Evolutionary conservation across 2,888 invertebrate genomes (phyloP).

Genomic region (Scaptomyza flava): DNA sequence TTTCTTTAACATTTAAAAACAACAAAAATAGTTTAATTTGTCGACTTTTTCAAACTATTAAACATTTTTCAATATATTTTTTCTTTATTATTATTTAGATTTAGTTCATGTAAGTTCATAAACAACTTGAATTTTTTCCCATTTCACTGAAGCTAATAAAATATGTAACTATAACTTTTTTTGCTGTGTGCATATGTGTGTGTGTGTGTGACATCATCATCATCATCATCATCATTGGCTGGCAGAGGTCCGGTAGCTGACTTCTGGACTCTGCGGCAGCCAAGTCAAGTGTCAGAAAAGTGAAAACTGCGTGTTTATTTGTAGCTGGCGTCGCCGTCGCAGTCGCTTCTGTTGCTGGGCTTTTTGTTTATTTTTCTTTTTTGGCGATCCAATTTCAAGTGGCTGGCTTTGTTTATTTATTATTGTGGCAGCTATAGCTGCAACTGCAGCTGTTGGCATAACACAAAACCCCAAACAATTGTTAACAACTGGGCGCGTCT

Average conservation of each 20-base stretch:
- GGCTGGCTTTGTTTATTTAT: slow-evolving; percentile 72
- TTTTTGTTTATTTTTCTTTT: slow-evolving; percentile 73
- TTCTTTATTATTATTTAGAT: no score
- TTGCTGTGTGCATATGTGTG: slow-evolving; percentile 4
- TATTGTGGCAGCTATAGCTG: slow-evolving; percentile 61
- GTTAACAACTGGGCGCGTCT: slow-evolving; percentile 74
- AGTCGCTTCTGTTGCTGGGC: slow-evolving; percentile 30
- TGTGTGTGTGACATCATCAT: slow-evolving; percentile 28
- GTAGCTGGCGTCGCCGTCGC: slow-evolving; percentile 41
- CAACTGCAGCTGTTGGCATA: slow-evolving; percentile 78
- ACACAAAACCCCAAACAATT: slow-evolving; percentile 65
- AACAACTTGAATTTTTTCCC: no score
- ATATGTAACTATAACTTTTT: not conserved
- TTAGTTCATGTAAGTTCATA: no score
- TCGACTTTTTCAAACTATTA: no score
- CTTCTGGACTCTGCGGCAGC: slow-evolving; percentile 71
- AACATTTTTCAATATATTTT: no score
- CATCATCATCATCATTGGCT: slow-evolving; percentile 65
- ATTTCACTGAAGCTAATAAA: not conserved
- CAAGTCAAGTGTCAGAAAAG: slow-evolving; percentile 78
- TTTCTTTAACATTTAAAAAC: no score
- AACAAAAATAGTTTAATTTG: no score
- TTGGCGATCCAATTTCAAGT: slow-evolving; percentile 81
- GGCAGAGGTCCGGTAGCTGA: slow-evolving; percentile 42
- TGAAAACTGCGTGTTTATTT: slow-evolving; percentile 74